Base-by-base conservation (phyloP, 2,113 vertebrate genomes). In the Antechinus flavipes region DNA sequence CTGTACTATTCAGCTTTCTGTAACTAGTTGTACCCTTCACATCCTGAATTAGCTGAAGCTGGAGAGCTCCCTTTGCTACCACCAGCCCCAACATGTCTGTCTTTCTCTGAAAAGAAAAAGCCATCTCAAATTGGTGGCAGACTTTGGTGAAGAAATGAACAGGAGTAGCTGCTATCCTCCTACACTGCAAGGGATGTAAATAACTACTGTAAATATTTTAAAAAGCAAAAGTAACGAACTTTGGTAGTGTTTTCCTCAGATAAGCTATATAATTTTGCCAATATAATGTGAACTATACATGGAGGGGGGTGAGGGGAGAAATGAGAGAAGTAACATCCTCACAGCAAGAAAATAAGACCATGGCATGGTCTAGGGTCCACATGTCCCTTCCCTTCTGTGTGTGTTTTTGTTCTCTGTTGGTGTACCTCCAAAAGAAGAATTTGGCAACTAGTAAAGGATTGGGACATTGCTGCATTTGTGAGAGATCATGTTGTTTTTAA, bases 361-460 rank as follows among this genome's bases (percentile, higher is more conserved):
- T 42, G 68, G 68, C 16, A 84, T 84, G n/a, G 68, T 42, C 68
- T 42, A 84, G 68, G 68, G 16, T 84, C 68, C 68, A 84, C 68
- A 84, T 84, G n/a, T 84, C 68, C n/a, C 68, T 84, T 84, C n/a
- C 68, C n/a, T 84, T 84, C 68, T 84, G 68, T 84, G 68, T 84
- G 16, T 84, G 68, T 84, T 84, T 84, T 84, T 84, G 68, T 84
- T 84, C 68, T 42, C 35, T 84, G 68, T 35, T 84, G 68, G 35
- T 84, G 68, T 84, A 84, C 68, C 68, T 84, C n/a, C 76, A 89
- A 94, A 95, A 50, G 95, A 93, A 90, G 27, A 96, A 95, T 61
- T 95, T 95, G 19, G 94, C 94, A 94, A 54, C 1, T n/a, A n/a
- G 1, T 92, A 2, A 54, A 54, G 89, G 25, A 55, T 89, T 93